Base-by-base conservation (phyloP, 1,140 invertebrate species). In the Drosophila triauraria region DNA sequence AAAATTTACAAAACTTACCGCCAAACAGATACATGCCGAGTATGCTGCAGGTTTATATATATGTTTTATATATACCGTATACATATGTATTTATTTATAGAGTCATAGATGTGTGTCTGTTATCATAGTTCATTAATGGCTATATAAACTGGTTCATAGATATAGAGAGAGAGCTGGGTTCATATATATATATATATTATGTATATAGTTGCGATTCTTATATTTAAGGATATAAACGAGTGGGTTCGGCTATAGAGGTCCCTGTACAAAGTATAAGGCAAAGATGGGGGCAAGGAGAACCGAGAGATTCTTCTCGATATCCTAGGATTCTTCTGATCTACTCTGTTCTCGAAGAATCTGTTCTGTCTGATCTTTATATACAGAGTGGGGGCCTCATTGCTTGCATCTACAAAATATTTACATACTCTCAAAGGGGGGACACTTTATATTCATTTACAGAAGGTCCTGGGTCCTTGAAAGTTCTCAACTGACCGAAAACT, bases 11-110 rank as follows among this genome's bases (percentile, higher is more conserved):
- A 98, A 99, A 99, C 96, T 98, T 98, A 96, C 98, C 98, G 94
- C 98, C 98, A 95, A 99, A 99, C 94, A 99, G 96, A 95, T 98
- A 98, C 97, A 98, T 99, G 94, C 98, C 98, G 95, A 98, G 96
- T 94, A 98, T 98, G 96, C 97, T 98, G 96, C 90, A 91, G 92
- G 91, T 93, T 86, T 88, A 88, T 81, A 87, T 88, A 83, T 86
- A 87, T 82, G 79, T 82, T 82, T 81, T 80, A 80, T 91, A 80
- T 85, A 81, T 90, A 79, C 72, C 67, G 48, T 83, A 77, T 76
- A 70, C 77, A 75, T 74, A 64, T 80, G 69, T 83, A 61, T 82
- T 62, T 84, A 74, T 68, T 77, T 77, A 70, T 78, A 78, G 75
- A 71, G 69, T 59, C 61, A 72, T 61, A 64, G 75, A 70, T 72